Base-by-base conservation (phyloP, 2,888 invertebrate genomes). In the Ischnus inquisitorius region DNA sequence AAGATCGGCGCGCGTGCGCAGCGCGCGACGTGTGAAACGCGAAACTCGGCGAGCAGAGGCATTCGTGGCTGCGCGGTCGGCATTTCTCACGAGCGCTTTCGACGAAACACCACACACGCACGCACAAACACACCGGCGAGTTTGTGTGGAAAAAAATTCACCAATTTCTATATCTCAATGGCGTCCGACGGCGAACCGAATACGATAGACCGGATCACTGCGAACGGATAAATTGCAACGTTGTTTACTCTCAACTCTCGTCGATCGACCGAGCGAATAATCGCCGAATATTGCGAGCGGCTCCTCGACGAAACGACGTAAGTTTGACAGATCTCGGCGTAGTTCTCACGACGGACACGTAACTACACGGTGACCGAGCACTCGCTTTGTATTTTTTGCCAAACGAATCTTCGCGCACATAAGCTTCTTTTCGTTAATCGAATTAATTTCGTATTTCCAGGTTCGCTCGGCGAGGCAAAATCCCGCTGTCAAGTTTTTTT, bases 161-260 rank as follows among this genome's bases (percentile, higher is more conserved):
- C 72, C 46, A 46, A 60, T 72, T 72, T 43, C n/a, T 39, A 10
- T 22, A 8, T 72, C 25, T 62, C 46, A 72, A 72, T 72, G 72
- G 72, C 72, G 72, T 72, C 46, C 46, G 28, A 22, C 25, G 28
- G 19, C 43, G 43, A 22, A 57, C 22, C 57, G 57, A 57, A 22
- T 25, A 57, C 57, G 28, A 57, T 57, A 25, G 12, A 5, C 25
- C 22, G 28, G 28, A 57, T 28, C 25, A 57, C 28, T 14, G n/a
- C n/a, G 22, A 14, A 5, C 14, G 25, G n/a, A 25, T 57, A 57
- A 57, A 57, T 57, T 28, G 12, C 57, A 25, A 57, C 14, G 5
- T 57, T n/a, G 57, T 14, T 57, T 25, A 22, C 14, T 14, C 25
- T 1, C 12, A 28, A 57, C 14, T 25, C 14, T 8, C 3, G 10